Base-by-base conservation (phyloP, 2,113 vertebrate species). In the Clarias batrachus region DNA sequence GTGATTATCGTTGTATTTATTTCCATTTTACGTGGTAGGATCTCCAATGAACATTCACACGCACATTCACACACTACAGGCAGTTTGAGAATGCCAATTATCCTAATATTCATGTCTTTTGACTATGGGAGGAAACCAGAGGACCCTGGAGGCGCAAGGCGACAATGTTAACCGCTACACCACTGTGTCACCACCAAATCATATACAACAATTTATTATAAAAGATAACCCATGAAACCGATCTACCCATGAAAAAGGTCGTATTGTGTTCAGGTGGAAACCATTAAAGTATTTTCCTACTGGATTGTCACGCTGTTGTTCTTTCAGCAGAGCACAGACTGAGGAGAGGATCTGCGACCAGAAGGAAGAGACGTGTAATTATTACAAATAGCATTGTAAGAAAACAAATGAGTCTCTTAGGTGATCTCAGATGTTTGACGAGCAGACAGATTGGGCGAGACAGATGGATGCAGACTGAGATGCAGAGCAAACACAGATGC, bases 351-450 rank as follows among this genome's bases (percentile, higher is more conserved):
- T 19, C 30, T 33, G n/a, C 14, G n/a, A 27, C 65, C 7, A 8
- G 48, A 48, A 48, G 48, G 48, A 8, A 8, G 48, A 66, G n/a
- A 66, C n/a, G 33, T 73, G 70, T 23, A 73, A 11, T 73, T 48
- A 73, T 41, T 73, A 48, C 17, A 48, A 48, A 41, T 2, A 41
- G 37, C 3, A 9, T 41, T 73, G 6, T 62, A 23, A 23, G 9
- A 62, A 73, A 17, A 3, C 71, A 48, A 48, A 21, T 2, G 33
- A 12, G 10, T 73, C 37, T 48, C 21, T 23, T 7, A 23, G 37
- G 48, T 48, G 37, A 52, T 74, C 71, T 74, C 71, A 74, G 21
- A 74, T 74, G 37, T 74, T 74, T 74, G 71, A 48, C 21, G 21
- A 12, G 70, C 27, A 17, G 71, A 74, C 37, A 74, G 37, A 48